phyloP scores from a whole-genome alignment of 2,888 invertebrate genomes.

The Phortica magna region DNA sequence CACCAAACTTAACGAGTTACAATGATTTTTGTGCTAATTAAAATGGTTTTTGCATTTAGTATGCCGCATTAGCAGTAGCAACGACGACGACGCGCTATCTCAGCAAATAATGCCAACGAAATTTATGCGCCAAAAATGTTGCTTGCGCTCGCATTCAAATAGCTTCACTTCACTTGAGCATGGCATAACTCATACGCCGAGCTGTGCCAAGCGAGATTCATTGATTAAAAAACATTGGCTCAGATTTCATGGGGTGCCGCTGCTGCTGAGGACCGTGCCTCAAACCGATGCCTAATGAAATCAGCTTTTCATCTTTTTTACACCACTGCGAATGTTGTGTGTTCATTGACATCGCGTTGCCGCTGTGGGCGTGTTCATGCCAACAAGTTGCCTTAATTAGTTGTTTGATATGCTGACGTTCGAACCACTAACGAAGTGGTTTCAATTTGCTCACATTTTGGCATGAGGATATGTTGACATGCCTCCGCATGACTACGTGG shows the following conservation, averaged over 20 bases:
- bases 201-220: constrained; percentile 17
- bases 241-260: background rate
- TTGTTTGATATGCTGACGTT: constrained; percentile 13
- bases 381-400: constrained; percentile 29
- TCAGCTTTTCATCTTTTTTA: background rate
- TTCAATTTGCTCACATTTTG: constrained; percentile 2
- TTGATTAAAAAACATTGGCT: constrained; percentile 25
- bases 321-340: background rate
- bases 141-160: background rate
- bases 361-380: constrained; percentile 8
- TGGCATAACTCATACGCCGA: constrained; percentile 21
- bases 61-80: constrained; percentile 66
- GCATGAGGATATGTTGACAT: background rate
- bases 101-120: constrained; percentile 4
- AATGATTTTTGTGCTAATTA: constrained; percentile 72
- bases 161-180: background rate
- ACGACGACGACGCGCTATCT: background rate
- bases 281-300: constrained; percentile 10
- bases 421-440: constrained; percentile 20
- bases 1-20: constrained; percentile 67
- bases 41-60: constrained; percentile 73
- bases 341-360: background rate
- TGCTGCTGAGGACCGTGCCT: background rate
- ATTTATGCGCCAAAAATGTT: background rate
- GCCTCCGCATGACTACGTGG: background rate